Conservation (phyloP, 2,888 invertebrate species). For the Drosophila borborema region DNA sequence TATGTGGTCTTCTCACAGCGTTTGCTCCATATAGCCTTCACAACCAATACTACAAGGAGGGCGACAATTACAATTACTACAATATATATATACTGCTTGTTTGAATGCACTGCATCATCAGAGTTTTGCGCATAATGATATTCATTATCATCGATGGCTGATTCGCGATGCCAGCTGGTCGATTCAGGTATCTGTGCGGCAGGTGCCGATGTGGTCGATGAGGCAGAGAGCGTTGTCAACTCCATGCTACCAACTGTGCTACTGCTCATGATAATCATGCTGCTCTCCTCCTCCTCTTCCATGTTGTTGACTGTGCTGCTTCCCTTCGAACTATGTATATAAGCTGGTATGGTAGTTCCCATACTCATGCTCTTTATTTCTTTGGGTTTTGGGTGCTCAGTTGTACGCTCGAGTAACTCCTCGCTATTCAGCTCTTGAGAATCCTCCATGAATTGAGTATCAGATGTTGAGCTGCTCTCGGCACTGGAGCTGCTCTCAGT, state of each 20-base stretch:
- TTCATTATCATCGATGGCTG: constrained; percentile 29
- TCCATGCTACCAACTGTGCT: constrained; percentile 1
- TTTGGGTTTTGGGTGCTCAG: background rate
- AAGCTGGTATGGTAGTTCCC: background rate
- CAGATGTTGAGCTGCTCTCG: background rate
- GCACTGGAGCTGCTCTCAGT: background rate
- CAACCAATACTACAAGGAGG: background rate
- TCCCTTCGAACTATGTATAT: background rate
- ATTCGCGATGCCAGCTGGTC: constrained; percentile 54
- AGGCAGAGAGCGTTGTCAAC: background rate
- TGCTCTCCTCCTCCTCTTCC: background rate
- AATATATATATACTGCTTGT: background rate
- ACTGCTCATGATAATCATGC: background rate
- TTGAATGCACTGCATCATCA: background rate
- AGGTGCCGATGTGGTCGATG: constrained; percentile 49
- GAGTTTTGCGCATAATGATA: constrained; percentile 37
- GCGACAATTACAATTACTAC: background rate
- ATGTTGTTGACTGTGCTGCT: background rate
- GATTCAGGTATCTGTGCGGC: constrained; percentile 57
- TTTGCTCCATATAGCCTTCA: background rate
- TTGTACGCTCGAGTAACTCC: background rate
- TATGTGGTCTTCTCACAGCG: constrained; percentile 59
- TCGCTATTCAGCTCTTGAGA: background rate
- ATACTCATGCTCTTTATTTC: background rate
- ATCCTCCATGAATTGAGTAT: background rate